Conservation (phyloP, 2,113 vertebrate species). For the Nipponia nippon region DNA sequence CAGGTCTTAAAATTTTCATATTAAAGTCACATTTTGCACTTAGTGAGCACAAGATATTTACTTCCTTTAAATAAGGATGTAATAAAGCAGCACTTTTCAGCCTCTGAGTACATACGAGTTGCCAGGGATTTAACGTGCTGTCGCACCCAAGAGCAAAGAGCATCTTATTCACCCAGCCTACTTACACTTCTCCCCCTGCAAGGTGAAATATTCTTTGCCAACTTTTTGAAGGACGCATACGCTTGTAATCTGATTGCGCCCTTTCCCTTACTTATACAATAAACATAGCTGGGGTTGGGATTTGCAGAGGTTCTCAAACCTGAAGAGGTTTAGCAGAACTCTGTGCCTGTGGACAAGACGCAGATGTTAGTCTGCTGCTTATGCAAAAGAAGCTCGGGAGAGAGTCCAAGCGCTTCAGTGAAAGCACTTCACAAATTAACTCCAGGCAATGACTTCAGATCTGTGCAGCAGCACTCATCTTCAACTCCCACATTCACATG, state of each 20-base stretch:
- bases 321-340: neutral
- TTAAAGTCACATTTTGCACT: neutral
- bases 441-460: neutral
- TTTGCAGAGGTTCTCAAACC: neutral
- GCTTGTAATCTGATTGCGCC: neutral
- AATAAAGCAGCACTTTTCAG: neutral
- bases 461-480: neutral
- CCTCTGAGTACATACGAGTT: neutral
- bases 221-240: neutral
- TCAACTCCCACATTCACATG: neutral
- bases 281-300: neutral
- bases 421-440: neutral
- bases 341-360: neutral
- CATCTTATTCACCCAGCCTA: neutral
- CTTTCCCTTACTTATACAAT: neutral
- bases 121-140: neutral
- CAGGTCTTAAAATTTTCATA: neutral
- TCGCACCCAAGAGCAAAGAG: neutral
- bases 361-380: neutral
- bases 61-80: neutral
- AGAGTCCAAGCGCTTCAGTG: neutral
- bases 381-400: neutral
- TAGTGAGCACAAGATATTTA: neutral
- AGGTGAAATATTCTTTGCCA: neutral
- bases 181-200: neutral